A percentile compares a stretch with the other conserved stretches of the same genome.
phyloP scores from a whole-genome alignment of 2,113 vertebrate genomes.

The Struthio camelus region DNA sequence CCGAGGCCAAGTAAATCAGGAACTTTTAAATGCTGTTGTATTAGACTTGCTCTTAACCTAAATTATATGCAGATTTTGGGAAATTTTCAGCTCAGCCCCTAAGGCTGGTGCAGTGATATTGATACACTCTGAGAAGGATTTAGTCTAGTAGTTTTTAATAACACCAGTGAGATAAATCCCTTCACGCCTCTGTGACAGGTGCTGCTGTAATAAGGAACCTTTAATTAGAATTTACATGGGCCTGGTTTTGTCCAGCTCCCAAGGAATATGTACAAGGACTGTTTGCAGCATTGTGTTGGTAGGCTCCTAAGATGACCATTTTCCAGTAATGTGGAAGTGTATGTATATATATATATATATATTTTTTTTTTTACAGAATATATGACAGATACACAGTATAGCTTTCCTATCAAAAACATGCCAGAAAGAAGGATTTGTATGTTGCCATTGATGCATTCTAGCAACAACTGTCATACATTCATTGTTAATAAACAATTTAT shows the following conservation, averaged over 20 bases:
- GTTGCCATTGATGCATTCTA: not conserved
- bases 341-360: too few species aligned
- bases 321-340: not conserved
- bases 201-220: not conserved
- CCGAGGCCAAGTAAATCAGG: not conserved
- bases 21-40: not conserved
- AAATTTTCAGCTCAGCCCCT: not conserved
- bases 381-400: not conserved
- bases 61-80: not conserved
- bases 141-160: not conserved
- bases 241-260: not conserved
- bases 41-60: not conserved
- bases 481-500: not conserved
- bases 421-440: not conserved
- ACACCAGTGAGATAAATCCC: not conserved
- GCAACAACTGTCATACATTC: not conserved
- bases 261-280: not conserved
- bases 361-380: not conserved
- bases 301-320: not conserved
- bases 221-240: slow-evolving; percentile 8
- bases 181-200: not conserved
- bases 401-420: not conserved
- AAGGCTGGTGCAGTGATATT: not conserved
- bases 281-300: not conserved
- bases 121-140: not conserved